Conservation (phyloP, 2,113 vertebrate genomes). For the Rallus limicola region DNA sequence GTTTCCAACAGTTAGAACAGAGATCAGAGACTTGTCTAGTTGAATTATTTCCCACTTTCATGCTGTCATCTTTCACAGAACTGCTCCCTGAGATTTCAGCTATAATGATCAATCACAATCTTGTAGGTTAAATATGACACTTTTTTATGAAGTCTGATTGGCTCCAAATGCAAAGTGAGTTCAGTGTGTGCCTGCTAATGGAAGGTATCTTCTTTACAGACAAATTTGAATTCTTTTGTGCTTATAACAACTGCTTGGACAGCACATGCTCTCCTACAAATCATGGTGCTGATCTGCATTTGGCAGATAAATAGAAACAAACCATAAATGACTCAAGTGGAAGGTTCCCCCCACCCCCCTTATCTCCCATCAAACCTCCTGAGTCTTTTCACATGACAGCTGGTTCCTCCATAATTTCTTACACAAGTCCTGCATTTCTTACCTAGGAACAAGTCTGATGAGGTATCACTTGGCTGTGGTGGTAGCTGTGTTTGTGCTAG, state of each 20-base stretch:
- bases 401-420: neutral
- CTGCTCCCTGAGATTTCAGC: neutral
- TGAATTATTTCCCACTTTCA: neutral
- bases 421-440: neutral
- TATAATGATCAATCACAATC: neutral
- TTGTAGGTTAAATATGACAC: neutral
- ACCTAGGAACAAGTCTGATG: neutral
- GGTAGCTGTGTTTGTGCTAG: neutral
- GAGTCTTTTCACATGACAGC: neutral
- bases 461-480: neutral
- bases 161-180: neutral
- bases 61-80: neutral
- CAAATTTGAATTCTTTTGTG: neutral
- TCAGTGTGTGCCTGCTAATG: neutral
- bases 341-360: neutral
- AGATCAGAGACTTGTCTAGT: neutral
- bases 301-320: neutral
- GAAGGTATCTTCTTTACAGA: neutral
- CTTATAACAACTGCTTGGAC: neutral
- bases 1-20: neutral
- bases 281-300: neutral
- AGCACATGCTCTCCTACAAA: neutral
- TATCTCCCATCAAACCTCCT: neutral
- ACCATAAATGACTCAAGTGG: neutral
- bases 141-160: neutral